These are phyloP conservation scores for Proterorhinus semilunaris DNA, from an alignment of 2,113 vertebrate genomes.

Conservation along the genomic window DNA sequence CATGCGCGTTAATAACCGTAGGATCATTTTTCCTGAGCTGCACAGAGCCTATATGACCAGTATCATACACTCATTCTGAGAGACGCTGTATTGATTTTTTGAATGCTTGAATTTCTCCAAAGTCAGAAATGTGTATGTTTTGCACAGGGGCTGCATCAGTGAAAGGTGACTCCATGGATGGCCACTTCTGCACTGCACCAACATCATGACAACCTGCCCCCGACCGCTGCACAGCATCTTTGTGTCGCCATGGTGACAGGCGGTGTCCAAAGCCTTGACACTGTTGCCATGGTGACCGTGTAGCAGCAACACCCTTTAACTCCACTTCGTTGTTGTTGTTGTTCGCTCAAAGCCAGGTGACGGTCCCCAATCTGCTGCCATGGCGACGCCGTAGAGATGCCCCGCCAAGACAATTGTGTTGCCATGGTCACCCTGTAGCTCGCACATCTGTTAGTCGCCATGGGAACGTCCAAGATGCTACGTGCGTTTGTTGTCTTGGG, in stretches of 20 bases:
- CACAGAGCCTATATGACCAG: too few relatives aligned
- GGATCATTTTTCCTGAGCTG: too few relatives aligned
- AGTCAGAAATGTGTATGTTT: conserved; percentile 10
- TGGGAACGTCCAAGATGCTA: conserved; percentile 89
- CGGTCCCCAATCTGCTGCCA: conserved; percentile 47
- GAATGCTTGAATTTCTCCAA: background rate
- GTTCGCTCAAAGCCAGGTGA: conserved; percentile 27
- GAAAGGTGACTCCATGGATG: conserved; percentile 34
- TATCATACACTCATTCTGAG: too few relatives aligned
- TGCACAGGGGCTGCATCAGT: conserved; percentile 31
- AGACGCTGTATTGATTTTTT: too few relatives aligned
- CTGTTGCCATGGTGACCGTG: conserved; percentile 66
- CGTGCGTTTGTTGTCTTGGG: conserved; percentile 88
- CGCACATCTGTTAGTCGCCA: conserved; percentile 67
- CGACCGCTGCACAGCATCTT: conserved; percentile 14
- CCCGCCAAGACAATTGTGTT: conserved; percentile 28
- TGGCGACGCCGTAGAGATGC: conserved; percentile 30
- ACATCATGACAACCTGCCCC: conserved; percentile 34
- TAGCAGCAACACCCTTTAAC: conserved; percentile 22
- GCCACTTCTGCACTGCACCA: conserved; percentile 27
- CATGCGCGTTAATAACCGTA: too few relatives aligned
- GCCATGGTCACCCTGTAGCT: conserved; percentile 55
- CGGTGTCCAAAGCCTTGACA: conserved; percentile 46
- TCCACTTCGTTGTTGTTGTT: conserved; percentile 19
- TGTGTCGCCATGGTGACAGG: conserved; percentile 44